phyloP scores from a whole-genome alignment of 2,888 invertebrate genomes.

The Helleia helle region DNA sequence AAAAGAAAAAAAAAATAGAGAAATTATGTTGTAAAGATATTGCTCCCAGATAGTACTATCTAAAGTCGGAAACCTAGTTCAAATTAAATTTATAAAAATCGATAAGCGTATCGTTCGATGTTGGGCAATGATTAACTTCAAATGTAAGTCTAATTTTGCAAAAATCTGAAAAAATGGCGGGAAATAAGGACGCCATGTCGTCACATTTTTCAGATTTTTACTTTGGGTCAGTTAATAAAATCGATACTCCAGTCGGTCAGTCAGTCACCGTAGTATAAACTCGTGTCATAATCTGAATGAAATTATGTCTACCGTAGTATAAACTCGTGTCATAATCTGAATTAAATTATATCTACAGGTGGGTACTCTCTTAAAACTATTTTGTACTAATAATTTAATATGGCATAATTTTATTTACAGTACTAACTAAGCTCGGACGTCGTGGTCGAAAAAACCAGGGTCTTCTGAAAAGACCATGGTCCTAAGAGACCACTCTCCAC shows the following conservation, averaged over 20 bases:
- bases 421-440: conserved; percentile 9
- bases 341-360: conserved; percentile 28
- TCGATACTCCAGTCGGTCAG: neutral
- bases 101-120: no score
- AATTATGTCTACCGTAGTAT: conserved; percentile 20
- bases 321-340: conserved; percentile 18
- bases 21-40: no score
- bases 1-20: no score
- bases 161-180: no score
- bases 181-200: neutral
- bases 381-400: conserved; percentile 45
- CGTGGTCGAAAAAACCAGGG: conserved; percentile 11
- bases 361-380: conserved; percentile 29
- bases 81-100: no score
- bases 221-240: neutral
- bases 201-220: neutral
- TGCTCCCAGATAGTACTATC: no score
- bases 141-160: no score
- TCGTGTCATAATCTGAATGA: conserved; percentile 21
- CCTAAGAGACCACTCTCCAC: conserved; percentile 20
- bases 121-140: no score
- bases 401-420: conserved; percentile 38
- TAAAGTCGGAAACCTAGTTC: no score
- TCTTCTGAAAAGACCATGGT: conserved; percentile 16
- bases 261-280: neutral